Base-by-base conservation (phyloP, 2,113 vertebrate species). In the Ptyas mucosa region DNA sequence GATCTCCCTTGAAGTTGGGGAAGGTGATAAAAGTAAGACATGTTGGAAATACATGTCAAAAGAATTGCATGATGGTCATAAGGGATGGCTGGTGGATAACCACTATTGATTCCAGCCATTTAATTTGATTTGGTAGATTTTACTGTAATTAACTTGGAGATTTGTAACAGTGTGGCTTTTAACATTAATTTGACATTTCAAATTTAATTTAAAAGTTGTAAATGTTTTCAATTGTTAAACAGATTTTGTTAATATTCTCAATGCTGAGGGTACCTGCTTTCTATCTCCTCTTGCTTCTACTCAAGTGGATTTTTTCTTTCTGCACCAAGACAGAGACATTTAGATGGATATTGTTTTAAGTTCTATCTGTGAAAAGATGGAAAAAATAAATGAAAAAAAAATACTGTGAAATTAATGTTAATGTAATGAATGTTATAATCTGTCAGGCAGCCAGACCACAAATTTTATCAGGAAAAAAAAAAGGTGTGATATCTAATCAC, bases 111-210 rank as follows among this genome's bases (percentile, higher is more conserved):
- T 97, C 92, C 95, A 97, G 97, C 96, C 96, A 95, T 5, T 96
- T 95, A 97, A 97, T 98, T 97, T 97, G 97, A 96, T 97, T 97
- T 97, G 93, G 96, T 97, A 95, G 93, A 95, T 97, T 97, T 93
- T 96, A 96, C 96, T 97, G 95, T 97, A 98, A 97, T 98, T 98
- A 98, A 97, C 94, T 52, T 93, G 93, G 96, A 94, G 95, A 95
- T 96, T 95, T 97, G 93, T 93, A 97, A 96, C 91, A 94, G 94
- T 95, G 94, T 92, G 96, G 95, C 94, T 97, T 96, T 97, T 97
- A 97, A 97, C 95, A 91, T 96, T 96, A 97, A 96, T 94, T 95
- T 81, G 97, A 96, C 94, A 97, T 96, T 97, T 97, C 95, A 94
- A 92, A 96, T 96, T 95, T 43, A 96, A 96, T 97, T 96, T 93